A percentile compares a stretch with the other conserved stretches of the same genome.
Evolutionary conservation across 2,113 vertebrate species (phyloP).

Genomic region (Myotis lucifugus): DNA sequence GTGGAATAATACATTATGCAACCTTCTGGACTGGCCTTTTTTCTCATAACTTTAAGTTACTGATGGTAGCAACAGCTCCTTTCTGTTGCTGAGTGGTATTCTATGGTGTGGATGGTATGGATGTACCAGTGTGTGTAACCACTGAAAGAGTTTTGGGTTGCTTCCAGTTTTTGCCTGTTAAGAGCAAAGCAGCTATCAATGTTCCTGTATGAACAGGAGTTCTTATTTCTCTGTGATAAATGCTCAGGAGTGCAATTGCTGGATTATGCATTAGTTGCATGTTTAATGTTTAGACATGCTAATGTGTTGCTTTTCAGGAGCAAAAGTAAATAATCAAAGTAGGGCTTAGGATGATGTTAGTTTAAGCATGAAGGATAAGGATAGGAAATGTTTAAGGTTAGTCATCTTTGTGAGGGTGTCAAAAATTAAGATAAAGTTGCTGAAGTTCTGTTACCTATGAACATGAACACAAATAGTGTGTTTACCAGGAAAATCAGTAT

Average conservation of each 20-base stretch:
- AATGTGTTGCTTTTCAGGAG: background rate
- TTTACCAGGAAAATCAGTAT: background rate
- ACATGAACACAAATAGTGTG: background rate
- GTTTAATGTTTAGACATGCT: background rate
- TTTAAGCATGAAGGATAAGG: background rate
- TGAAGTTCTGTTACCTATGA: background rate
- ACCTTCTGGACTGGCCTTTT: background rate
- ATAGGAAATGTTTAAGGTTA: background rate
- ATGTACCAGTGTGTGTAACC: background rate
- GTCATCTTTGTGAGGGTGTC: background rate
- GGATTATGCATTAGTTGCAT: background rate
- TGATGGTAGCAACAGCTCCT: background rate
- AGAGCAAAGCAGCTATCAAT: background rate
- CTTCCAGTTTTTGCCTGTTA: background rate
- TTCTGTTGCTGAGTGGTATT: background rate
- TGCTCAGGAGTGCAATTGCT: background rate
- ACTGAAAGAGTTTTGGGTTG: background rate
- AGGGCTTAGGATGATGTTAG: background rate
- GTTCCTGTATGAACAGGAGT: background rate
- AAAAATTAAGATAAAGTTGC: constrained; percentile 10
- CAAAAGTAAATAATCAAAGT: background rate
- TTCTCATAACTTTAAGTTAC: background rate
- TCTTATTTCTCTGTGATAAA: background rate
- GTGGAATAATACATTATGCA: background rate
- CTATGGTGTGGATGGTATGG: background rate